A percentile compares a stretch with the other conserved stretches of the same genome.
Conservation (phyloP, 2,888 invertebrate genomes). For the Drosophila diplacantha region DNA sequence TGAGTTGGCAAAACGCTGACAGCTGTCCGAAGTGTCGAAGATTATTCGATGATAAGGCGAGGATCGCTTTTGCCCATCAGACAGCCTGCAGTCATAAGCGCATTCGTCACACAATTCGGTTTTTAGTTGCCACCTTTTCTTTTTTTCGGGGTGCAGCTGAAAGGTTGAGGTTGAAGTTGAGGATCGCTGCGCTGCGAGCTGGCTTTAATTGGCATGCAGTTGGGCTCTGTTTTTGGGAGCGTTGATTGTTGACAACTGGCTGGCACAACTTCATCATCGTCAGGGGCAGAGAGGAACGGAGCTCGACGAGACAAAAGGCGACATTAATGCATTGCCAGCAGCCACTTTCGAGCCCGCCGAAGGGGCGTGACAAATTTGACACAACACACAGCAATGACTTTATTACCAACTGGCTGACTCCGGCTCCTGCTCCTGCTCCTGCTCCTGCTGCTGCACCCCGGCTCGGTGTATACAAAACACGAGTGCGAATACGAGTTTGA, state of each 20-base stretch:
- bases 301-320: slow-evolving; percentile 59
- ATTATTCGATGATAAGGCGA: slow-evolving; percentile 32
- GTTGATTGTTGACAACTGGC: slow-evolving; percentile 60
- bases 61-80: slow-evolving; percentile 21
- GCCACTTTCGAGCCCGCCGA: slow-evolving; percentile 50
- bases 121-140: not conserved
- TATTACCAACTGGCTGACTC: slow-evolving; percentile 61
- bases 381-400: slow-evolving; percentile 68
- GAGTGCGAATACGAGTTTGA: slow-evolving; percentile 19
- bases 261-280: slow-evolving; percentile 66
- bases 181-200: slow-evolving; percentile 54
- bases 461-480: slow-evolving; percentile 51
- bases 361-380: slow-evolving; percentile 74
- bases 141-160: slow-evolving; percentile 50
- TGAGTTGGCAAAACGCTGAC: slow-evolving; percentile 50
- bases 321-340: slow-evolving; percentile 68
- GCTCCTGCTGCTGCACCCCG: slow-evolving; percentile 5
- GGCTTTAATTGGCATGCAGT: slow-evolving; percentile 63
- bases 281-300: slow-evolving; percentile 21
- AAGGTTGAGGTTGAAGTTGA: slow-evolving; percentile 32
- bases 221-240: slow-evolving; percentile 37
- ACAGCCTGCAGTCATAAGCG: slow-evolving; percentile 51
- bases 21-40: slow-evolving; percentile 57
- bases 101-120: slow-evolving; percentile 64
- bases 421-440: slow-evolving; percentile 19